phyloP scores from a whole-genome alignment of 2,888 invertebrate species.

The Amblyteles armatorius region DNA sequence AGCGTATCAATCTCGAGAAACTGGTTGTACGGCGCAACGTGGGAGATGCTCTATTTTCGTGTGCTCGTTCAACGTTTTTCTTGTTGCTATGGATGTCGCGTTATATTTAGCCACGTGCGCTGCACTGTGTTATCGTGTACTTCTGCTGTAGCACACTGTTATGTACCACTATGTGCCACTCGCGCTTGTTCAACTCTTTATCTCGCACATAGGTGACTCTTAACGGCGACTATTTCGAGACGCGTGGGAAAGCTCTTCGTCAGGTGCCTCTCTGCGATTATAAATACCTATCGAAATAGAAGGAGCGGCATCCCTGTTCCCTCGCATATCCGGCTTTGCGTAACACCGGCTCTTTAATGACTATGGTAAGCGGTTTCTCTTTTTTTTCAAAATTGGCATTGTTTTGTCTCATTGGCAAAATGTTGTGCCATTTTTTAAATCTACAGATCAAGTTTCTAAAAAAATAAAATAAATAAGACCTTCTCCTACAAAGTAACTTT shows the following conservation, averaged over 20 bases:
- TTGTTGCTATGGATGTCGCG: constrained; percentile 68
- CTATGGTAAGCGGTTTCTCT: not conserved
- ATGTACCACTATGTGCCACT: constrained; percentile 49
- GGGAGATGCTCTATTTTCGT: constrained; percentile 80
- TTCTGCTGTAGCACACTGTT: constrained; percentile 19
- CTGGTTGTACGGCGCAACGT: constrained; percentile 72
- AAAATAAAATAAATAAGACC: not conserved
- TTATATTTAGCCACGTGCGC: constrained; percentile 76
- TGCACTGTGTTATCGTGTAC: constrained; percentile 27
- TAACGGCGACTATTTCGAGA: constrained; percentile 77
- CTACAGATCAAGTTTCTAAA: not conserved
- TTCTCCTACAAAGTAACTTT: not conserved
- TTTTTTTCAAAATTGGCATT: not conserved
- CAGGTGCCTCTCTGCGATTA: constrained; percentile 80
- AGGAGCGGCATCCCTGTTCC: not conserved
- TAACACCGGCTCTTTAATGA: constrained; percentile 8
- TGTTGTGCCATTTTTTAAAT: not conserved
- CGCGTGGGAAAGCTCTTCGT: constrained; percentile 81
- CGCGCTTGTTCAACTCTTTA: constrained; percentile 66
- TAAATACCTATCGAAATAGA: constrained; percentile 76
- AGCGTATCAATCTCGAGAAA: constrained; percentile 47
- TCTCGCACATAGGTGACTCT: constrained; percentile 66
- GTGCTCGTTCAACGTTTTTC: constrained; percentile 76
- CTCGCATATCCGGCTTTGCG: constrained; percentile 28
- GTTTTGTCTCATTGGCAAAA: not conserved